Conservation (phyloP, 2,797 vertebrate species). For the Rhadinocentrus ornatus region DNA sequence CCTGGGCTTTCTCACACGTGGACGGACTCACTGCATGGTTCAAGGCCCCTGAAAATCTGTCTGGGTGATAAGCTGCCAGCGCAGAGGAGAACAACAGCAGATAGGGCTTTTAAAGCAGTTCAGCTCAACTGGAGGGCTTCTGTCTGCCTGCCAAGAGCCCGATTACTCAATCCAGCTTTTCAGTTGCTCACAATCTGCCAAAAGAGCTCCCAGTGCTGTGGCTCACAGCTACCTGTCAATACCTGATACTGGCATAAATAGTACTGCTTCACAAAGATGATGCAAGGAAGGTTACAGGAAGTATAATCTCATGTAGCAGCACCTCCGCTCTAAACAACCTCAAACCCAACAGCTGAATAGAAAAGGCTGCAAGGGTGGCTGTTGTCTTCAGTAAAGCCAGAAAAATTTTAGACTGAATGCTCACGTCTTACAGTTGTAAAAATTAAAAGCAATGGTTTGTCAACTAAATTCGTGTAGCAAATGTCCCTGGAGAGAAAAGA, state of each 20-base stretch:
- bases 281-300: conserved; percentile 52
- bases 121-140: conserved; percentile 77
- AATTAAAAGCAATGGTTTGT: conserved; percentile 20
- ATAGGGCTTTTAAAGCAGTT: conserved; percentile 82
- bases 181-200: conserved; percentile 67
- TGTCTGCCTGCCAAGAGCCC: conserved; percentile 81
- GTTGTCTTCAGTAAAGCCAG: conserved; percentile 27
- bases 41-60: conserved; percentile 81
- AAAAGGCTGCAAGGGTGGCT: conserved; percentile 25
- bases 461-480: neutral
- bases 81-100: conserved; percentile 75
- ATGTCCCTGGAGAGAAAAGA: conserved; percentile 13
- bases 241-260: conserved; percentile 68
- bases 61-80: conserved; percentile 82
- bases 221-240: conserved; percentile 73
- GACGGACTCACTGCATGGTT: conserved; percentile 74
- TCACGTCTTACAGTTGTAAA: conserved; percentile 10
- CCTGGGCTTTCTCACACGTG: conserved; percentile 75
- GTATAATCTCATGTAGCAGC: conserved; percentile 43
- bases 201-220: conserved; percentile 49
- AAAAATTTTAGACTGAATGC: conserved; percentile 30
- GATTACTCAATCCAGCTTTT: conserved; percentile 82
- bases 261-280: conserved; percentile 41
- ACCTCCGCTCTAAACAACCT: conserved; percentile 34
- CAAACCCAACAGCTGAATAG: conserved; percentile 27